These are phyloP conservation scores for Cantharis rufa DNA, from an alignment of 2,888 invertebrate genomes.

Conservation along the genomic window DNA sequence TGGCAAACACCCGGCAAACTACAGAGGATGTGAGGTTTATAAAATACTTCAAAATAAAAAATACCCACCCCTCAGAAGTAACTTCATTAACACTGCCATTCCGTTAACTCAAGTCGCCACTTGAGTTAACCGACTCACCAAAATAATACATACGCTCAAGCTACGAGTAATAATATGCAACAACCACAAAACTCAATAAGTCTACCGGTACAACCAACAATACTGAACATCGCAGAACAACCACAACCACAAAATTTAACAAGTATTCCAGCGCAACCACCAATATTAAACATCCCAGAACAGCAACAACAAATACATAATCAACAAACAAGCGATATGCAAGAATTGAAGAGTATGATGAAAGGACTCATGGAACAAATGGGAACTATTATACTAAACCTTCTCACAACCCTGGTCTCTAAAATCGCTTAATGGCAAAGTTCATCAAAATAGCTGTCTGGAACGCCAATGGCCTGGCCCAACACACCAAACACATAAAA, in stretches of 20 bases:
- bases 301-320: background rate
- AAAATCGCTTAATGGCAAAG: constrained; percentile 3
- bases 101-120: background rate
- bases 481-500: background rate
- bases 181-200: background rate
- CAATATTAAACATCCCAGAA: background rate
- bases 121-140: background rate
- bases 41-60: constrained; percentile 1
- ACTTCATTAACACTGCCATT: background rate
- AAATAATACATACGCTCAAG: background rate
- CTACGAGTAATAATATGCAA: too few relatives aligned
- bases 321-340: background rate
- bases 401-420: background rate
- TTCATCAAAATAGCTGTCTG: constrained; percentile 5
- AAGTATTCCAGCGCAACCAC: too few relatives aligned
- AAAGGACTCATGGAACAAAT: background rate
- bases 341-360: background rate
- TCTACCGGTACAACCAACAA: too few relatives aligned
- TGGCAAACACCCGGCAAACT: constrained; percentile 17
- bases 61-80: background rate
- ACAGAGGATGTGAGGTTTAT: constrained; percentile 1
- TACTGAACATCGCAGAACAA: background rate
- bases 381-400: constrained; percentile 3
- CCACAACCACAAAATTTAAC: background rate
- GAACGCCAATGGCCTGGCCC: constrained; percentile 11